Evolutionary conservation across 92 coral and sea anemone species (phyloP), one percentile per base, ranked within the genome.

Genomic region (Phymanthus crucifer): DNA sequence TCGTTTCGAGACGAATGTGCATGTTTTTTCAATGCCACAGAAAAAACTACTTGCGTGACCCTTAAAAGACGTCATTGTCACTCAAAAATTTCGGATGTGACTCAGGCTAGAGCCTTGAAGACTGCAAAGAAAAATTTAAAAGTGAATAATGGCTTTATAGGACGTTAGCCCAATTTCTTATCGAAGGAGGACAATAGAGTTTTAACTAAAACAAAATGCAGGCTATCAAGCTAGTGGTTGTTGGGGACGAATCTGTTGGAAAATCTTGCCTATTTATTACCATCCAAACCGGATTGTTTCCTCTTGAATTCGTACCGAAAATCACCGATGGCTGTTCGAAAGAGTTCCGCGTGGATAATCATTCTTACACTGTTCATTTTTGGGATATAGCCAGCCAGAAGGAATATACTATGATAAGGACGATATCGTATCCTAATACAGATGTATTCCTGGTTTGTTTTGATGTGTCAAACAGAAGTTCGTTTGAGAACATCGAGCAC

Each of bases 341-440:
- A 12, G 87, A 76, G 7, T 38, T 74, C 18, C 56, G 32, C 35
- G 78, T 88, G 0, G 82, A 90, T n/a, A 92, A 92, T 5, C 80
- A 54, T 35, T 32, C 58, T 5, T 80, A 75, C 56, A 52, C 52
- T 23, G 81, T 94, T 23, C 75, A 71, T 40, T 83, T 94, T 24
- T 94, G 94, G 94, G 94, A 92, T 79, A 92, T 97, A 32, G 94
- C 93, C 6, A 97, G 97, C 1, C 94, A 92, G 74, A 94, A 91
- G 36, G 94, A 93, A 70, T 94, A 94, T 88, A 93, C 86, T 73
- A 94, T 90, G 38, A 83, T 94, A 29, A 89, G 98, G 52, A 91
- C 94, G 1, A 77, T 94, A 1, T 81, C 94, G 6, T 94, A 94
- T 68, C 93, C 94, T 24, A 68, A 67, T 72, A 90, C 97, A 21